Percentiles rank a stretch among this genome's conserved stretches.
Conservation (phyloP, 2,797 vertebrate species). For the Propithecus perrieri region DNA sequence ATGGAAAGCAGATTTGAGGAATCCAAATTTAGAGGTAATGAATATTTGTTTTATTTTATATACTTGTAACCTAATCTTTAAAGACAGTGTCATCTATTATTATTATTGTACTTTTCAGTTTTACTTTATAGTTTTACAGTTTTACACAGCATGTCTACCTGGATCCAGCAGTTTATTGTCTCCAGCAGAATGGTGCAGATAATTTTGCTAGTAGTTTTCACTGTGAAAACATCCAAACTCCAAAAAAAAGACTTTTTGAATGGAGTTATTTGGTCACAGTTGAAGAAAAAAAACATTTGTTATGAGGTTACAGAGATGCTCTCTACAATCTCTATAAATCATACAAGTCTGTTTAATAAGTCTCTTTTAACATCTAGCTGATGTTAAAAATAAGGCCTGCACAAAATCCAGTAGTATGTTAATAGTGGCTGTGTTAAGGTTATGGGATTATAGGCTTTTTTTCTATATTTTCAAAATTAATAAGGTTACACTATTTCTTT, state of each 20-base stretch:
- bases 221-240: neutral
- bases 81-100: neutral
- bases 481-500: neutral
- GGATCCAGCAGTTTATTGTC: neutral
- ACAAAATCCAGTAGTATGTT: neutral
- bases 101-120: slow-evolving; percentile 1
- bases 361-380: neutral
- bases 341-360: neutral
- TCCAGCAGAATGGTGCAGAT: neutral
- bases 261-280: neutral
- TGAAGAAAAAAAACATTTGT: neutral
- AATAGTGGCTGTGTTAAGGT: neutral
- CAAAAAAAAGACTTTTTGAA: neutral
- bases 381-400: neutral
- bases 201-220: slow-evolving; percentile 31
- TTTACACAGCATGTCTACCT: neutral
- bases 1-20: slow-evolving; percentile 91
- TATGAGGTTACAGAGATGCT: neutral
- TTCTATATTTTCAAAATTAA: slow-evolving; percentile 2
- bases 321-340: neutral
- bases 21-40: slow-evolving; percentile 90
- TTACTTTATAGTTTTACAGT: neutral
- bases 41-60: neutral
- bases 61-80: slow-evolving; percentile 14
- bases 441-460: neutral